A percentile compares a stretch with the other conserved stretches of the same genome.
Conservation (phyloP, 64 coral and sea anemone species). For the Astreopora myriophthalma region DNA sequence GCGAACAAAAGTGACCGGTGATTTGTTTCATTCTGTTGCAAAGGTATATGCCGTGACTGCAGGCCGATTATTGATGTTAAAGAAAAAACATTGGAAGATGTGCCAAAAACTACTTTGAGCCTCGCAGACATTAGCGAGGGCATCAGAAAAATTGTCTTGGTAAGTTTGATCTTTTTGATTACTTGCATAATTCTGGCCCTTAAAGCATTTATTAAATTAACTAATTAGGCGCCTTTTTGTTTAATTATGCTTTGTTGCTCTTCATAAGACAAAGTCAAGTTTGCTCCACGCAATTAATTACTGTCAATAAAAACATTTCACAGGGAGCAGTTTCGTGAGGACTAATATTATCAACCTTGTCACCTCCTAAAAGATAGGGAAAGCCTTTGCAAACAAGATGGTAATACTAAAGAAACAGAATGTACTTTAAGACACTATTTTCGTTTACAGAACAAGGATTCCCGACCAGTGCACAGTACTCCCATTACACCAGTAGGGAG, state of each 20-base stretch:
- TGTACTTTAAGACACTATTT: too few relatives aligned
- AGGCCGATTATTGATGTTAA: background rate
- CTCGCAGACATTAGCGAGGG: background rate
- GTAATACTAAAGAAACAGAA: too few relatives aligned
- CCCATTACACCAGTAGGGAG: slow-evolving; percentile 27
- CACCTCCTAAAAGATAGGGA: too few relatives aligned
- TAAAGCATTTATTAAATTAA: too few relatives aligned
- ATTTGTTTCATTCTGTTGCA: background rate
- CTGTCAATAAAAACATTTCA: too few relatives aligned
- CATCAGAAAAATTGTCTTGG: slow-evolving; percentile 19
- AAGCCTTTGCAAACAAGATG: too few relatives aligned
- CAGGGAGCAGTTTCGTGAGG: too few relatives aligned
- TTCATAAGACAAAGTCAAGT: too few relatives aligned
- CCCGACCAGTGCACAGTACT: background rate
- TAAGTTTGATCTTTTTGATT: background rate
- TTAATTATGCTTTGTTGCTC: too few relatives aligned
- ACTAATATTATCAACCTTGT: too few relatives aligned
- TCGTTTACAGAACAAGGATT: background rate
- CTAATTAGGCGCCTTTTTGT: too few relatives aligned
- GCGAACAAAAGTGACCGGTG: background rate
- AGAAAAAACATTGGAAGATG: background rate
- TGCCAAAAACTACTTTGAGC: background rate
- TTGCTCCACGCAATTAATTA: too few relatives aligned
- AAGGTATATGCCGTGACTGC: slow-evolving; percentile 52
- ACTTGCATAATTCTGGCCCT: background rate